These are phyloP conservation scores for Chydorus sphaericus DNA, from an alignment of 2,888 invertebrate species.

Conservation along the genomic window DNA sequence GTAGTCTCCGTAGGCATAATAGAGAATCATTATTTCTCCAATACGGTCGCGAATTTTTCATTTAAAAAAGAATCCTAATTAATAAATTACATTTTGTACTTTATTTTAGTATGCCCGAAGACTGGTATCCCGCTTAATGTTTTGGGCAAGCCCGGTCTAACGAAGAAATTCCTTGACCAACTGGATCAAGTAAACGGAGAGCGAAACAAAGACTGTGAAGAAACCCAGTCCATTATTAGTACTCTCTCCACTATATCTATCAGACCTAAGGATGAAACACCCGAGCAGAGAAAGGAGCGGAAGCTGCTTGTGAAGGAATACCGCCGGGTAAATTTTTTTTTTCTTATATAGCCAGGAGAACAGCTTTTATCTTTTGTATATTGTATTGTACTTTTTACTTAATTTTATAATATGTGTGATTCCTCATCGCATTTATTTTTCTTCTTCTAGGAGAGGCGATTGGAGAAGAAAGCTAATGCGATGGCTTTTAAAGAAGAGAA, in stretches of 20 bases:
- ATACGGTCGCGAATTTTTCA: background rate
- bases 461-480: conserved; percentile 66
- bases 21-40: background rate
- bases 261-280: conserved; percentile 59
- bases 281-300: conserved; percentile 60
- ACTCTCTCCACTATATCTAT: conserved; percentile 24
- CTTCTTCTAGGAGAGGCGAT: conserved; percentile 45
- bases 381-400: background rate
- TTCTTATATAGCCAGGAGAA: background rate
- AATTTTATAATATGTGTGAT: conserved; percentile 6
- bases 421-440: too few species aligned
- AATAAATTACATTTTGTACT: background rate
- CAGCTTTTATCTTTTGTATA: background rate
- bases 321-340: conserved; percentile 33
- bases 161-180: conserved; percentile 49
- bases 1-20: background rate
- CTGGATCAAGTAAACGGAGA: conserved; percentile 26
- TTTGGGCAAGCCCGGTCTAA: conserved; percentile 43
- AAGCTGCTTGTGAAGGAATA: conserved; percentile 67
- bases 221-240: conserved; percentile 20
- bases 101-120: conserved; percentile 31
- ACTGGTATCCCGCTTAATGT: conserved; percentile 59
- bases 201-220: conserved; percentile 15
- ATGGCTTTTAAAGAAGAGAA: conserved; percentile 74
- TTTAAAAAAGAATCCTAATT: background rate